These are phyloP conservation scores for Heliconius nattereri DNA, from an alignment of 1,140 invertebrate genomes.

Conservation along the genomic window DNA sequence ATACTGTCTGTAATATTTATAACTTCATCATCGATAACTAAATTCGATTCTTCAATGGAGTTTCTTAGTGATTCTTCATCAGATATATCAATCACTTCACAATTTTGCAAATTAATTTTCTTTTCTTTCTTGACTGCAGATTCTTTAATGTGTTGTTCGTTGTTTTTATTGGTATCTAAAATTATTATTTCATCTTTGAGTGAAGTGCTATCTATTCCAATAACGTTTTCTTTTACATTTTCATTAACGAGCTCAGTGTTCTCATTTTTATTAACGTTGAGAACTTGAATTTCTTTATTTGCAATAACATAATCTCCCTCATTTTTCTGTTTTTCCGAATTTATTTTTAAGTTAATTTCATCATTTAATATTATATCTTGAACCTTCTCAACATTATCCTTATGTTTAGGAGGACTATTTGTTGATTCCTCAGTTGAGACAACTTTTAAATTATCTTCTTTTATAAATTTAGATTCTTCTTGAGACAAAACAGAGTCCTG, in stretches of 20 bases:
- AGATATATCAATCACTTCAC: slow-evolving; percentile 6
- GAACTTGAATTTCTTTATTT: neutral
- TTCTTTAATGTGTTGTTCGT: neutral
- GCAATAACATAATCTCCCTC: neutral
- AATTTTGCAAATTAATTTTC: neutral
- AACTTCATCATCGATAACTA: slow-evolving; percentile 7
- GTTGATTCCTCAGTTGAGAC: neutral
- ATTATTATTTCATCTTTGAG: neutral
- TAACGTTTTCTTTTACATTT: neutral
- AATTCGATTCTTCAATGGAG: slow-evolving; percentile 2
- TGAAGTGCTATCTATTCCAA: neutral
- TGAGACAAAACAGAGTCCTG: neutral
- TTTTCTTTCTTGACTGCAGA: neutral
- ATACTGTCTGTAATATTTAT: neutral
- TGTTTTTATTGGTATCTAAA: neutral
- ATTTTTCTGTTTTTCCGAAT: neutral
- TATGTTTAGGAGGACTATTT: neutral
- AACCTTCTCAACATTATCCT: neutral
- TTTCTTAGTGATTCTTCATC: slow-evolving; percentile 8
- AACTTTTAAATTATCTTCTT: neutral
- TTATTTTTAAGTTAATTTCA: neutral
- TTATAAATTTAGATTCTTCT: neutral
- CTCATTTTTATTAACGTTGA: neutral
- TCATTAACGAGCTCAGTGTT: neutral
- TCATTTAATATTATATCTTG: neutral